Base-by-base conservation (phyloP, 2,888 invertebrate species). In the Rotaria sp. region DNA sequence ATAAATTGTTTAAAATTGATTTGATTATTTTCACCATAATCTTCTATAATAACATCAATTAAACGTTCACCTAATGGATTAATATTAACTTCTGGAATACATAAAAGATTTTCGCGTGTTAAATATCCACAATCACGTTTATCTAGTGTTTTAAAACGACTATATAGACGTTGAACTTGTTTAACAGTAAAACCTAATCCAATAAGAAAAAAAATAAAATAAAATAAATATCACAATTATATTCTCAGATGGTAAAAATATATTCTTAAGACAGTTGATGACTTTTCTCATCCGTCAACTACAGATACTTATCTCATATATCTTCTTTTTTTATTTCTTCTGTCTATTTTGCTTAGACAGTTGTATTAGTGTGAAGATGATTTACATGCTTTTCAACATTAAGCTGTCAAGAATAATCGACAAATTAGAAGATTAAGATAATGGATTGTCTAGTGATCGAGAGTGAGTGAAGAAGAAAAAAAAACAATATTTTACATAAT, bases 1-100 rank as follows among this genome's bases (percentile, higher is more conserved):
- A 52, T 85, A 59, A 86, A 86, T 85, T 86, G 85, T 75, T 84
- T 80, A 26, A 86, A 86, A 35, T 86, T 85, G 38, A 86, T 35
- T n/a, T 84, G 52, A 57, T 55, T 85, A 67, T 84, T 30, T 52
- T 75, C 38, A 48, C 86, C 86, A 84, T 85, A 57, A 38, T 86
- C 86, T 30, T 26, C 59, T 10, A 86, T 85, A 26, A 86, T 74
- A 13, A 86, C 86, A 26, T 86, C 86, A 15, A 86, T 86, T 35
- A 86, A 85, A 35, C 86, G 85, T 59, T 85, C 75, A 41, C 86
- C 41, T 45, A 86, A 57, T 35, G 86, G 86, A 85, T 86, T 86
- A 18, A 85, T 84, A 48, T 80, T 80, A 21, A 86, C 59, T 38
- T 86, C 86, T 0, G 86, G 85, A 35, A 86, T 86, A 15, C 67